Percentiles rank a stretch among this genome's conserved stretches.
Conservation (phyloP, 2,113 vertebrate species). For the Varanus komodoensis region DNA sequence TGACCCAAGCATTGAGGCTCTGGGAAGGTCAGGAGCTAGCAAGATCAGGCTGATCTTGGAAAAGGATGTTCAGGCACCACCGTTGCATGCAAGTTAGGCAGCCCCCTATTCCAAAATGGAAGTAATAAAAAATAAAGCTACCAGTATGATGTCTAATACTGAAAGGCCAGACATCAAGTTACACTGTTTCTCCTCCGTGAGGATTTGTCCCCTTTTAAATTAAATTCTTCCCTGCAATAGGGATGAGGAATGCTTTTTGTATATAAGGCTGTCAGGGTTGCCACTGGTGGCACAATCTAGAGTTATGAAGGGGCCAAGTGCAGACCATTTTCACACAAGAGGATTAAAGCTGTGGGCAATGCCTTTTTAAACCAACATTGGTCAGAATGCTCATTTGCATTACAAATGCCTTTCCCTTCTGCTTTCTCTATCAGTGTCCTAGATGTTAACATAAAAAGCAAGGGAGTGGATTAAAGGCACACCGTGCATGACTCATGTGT, state of each 20-base stretch:
- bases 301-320: not conserved
- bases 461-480: no score
- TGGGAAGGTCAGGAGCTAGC: not conserved
- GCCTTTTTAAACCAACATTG: not conserved
- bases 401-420: not conserved
- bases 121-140: not conserved
- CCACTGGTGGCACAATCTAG: not conserved
- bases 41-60: conserved; percentile 15
- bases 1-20: not conserved
- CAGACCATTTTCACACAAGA: not conserved
- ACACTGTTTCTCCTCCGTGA: not conserved
- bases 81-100: not conserved
- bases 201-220: not conserved
- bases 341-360: not conserved
- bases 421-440: not conserved
- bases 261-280: not conserved
- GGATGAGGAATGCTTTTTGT: conserved; percentile 15
- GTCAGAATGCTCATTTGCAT: not conserved
- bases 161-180: not conserved
- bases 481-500: not conserved
- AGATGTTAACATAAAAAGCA: not conserved
- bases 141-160: conserved; percentile 11
- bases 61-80: not conserved
- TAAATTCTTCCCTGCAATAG: not conserved
- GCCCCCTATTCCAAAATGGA: conserved; percentile 14